These are phyloP conservation scores for Protonemura montana DNA, from an alignment of 2,888 invertebrate genomes.

Conservation along the genomic window DNA sequence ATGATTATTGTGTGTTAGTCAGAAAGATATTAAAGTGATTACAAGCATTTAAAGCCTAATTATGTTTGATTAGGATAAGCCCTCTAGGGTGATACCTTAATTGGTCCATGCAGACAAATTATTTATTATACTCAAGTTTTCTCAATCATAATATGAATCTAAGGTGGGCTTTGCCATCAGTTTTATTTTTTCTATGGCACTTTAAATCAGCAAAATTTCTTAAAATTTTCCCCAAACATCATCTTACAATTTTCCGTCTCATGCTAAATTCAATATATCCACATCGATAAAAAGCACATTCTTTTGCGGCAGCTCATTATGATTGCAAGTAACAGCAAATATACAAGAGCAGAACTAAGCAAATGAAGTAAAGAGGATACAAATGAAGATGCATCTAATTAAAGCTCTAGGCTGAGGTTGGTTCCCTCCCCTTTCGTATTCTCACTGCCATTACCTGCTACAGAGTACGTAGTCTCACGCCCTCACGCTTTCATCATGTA, in stretches of 20 bases:
- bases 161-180: neutral
- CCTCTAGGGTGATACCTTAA: neutral
- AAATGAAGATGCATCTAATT: neutral
- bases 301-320: neutral
- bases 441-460: neutral
- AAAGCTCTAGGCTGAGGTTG: neutral
- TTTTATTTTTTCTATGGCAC: neutral
- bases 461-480: neutral
- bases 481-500: constrained; percentile 12
- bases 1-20: neutral
- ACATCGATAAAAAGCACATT: neutral
- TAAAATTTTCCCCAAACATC: neutral
- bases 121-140: neutral
- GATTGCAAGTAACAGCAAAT: neutral
- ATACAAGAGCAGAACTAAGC: neutral
- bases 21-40: neutral
- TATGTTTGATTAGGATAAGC: neutral
- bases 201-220: neutral
- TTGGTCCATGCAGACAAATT: neutral
- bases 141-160: neutral
- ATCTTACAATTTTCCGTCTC: neutral
- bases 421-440: neutral
- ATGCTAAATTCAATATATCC: neutral
- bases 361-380: neutral
- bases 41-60: neutral